Evolutionary conservation across 2,888 invertebrate genomes (phyloP), one percentile per base, ranked within the genome.

Genomic region (Pecten maximus): DNA sequence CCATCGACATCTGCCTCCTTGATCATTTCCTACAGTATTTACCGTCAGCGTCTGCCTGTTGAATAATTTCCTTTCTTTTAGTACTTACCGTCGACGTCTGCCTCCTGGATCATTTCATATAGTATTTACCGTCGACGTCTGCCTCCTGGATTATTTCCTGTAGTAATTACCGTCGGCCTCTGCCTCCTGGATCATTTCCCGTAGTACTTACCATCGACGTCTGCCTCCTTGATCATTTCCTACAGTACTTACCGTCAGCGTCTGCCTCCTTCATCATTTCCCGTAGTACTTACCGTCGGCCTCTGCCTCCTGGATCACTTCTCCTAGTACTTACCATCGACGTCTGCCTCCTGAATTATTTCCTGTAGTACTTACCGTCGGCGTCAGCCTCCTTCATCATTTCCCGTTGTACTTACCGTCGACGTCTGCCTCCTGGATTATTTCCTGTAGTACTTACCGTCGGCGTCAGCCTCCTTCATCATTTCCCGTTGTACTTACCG

Each of bases 31-130:
- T 8, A 44, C 44, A 44, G 8, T 44, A 8, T 12, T 44, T 44
- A 44, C 44, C 44, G 44, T 44, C 12, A 12, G 44, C 44, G 44
- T 44, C 44, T 44, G 44, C 12, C 12, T 44, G 8, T 44, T n/a
- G n/a, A n/a, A n/a, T n/a, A n/a, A n/a, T n/a, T n/a, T 44, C 44
- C 8, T 44, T 44, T 23, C 19, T 2, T 10, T n/a, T 3, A 40
- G 15, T 40, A 8, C 88, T 16, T 60, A 90, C 90, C 89, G 40
- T 89, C 50, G 35, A 87, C 87, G 35, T 89, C 90, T 16, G 48
- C 87, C 4, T 86, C 87, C 54, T 88, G 23, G 15, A 90, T 89
- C 40, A 88, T 50, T 48, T 90, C 88, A n/a, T 87, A 87, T 39
- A 90, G 74, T 88, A 88, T 88, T n/a, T 48, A 48, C 35, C 44